Percentiles rank a stretch among this genome's conserved stretches.
These are phyloP conservation scores for Acipenser oxyrinchus DNA, from an alignment of 2,797 vertebrate genomes.

Conservation along the genomic window DNA sequence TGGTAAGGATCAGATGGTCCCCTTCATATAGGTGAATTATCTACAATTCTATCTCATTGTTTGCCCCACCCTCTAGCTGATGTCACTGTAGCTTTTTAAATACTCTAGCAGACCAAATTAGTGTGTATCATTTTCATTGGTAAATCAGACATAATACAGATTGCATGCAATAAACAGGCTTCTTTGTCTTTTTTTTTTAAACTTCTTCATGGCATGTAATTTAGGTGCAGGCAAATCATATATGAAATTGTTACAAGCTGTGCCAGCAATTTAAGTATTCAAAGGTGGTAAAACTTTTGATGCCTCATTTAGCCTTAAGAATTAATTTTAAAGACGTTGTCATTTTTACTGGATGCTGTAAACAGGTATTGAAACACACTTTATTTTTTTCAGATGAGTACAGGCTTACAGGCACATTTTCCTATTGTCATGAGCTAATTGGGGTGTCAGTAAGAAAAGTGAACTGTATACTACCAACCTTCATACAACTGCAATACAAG, in stretches of 20 bases:
- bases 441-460: too few species aligned
- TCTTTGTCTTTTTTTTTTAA: conserved; percentile 9
- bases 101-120: conserved; percentile 5
- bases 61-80: conserved; percentile 5
- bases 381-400: too few species aligned
- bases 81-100: conserved; percentile 2
- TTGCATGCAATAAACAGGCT: conserved; percentile 6
- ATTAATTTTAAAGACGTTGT: not conserved
- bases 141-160: not conserved
- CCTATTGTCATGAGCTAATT: too few species aligned
- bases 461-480: too few species aligned
- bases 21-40: too few species aligned
- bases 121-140: conserved; percentile 11
- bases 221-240: conserved; percentile 37
- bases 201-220: conserved; percentile 9
- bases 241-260: conserved; percentile 54
- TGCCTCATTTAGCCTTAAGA: not conserved
- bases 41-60: too few species aligned
- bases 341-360: not conserved
- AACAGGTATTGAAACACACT: too few species aligned
- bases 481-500: too few species aligned
- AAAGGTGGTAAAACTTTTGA: not conserved
- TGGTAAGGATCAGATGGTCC: too few species aligned
- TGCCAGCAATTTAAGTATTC: conserved; percentile 39
- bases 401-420: too few species aligned